A percentile compares a stretch with the other conserved stretches of the same genome.
Conservation (phyloP, 30 jellyfish, hydroid and myxozoan species). For the Phacellophora camtschatica region DNA sequence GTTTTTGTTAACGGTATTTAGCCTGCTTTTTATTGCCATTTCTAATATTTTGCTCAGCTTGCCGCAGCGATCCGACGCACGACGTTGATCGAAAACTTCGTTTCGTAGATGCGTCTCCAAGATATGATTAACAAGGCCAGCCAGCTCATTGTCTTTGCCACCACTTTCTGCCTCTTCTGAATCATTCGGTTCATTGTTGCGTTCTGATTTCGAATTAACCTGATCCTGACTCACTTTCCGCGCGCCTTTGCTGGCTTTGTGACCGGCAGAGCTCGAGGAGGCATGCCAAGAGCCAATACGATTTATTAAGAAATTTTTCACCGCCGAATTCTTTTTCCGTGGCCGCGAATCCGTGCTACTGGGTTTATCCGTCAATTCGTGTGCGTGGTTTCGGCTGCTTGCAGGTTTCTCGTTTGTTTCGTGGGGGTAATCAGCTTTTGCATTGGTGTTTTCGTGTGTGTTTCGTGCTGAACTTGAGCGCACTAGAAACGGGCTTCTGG, state of each 20-base stretch:
- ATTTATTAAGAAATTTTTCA: constrained; percentile 37
- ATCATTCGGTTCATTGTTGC: too few species aligned
- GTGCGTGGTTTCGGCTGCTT: neutral
- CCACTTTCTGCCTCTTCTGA: neutral
- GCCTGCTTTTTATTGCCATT: constrained; percentile 56
- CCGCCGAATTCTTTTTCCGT: constrained; percentile 30
- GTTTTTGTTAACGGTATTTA: constrained; percentile 10
- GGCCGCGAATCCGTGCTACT: neutral
- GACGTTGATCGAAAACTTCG: constrained; percentile 46
- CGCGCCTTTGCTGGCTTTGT: neutral
- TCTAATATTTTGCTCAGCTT: constrained; percentile 66
- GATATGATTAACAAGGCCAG: constrained; percentile 28
- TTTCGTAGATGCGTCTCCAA: constrained; percentile 52
- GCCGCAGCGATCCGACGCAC: constrained; percentile 74
- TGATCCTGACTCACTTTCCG: constrained; percentile 5
- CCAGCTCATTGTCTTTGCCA: constrained; percentile 16
- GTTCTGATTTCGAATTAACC: neutral
- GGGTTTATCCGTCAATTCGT: neutral
- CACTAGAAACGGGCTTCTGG: constrained; percentile 16
- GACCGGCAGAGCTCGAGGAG: constrained; percentile 15
- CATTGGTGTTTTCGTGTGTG: neutral
- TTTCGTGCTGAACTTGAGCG: constrained; percentile 10
- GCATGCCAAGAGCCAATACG: constrained; percentile 75
- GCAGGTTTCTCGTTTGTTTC: neutral
- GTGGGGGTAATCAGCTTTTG: neutral